phyloP scores from a whole-genome alignment of 2,113 vertebrate genomes.

The Argyrosomus japonicus region DNA sequence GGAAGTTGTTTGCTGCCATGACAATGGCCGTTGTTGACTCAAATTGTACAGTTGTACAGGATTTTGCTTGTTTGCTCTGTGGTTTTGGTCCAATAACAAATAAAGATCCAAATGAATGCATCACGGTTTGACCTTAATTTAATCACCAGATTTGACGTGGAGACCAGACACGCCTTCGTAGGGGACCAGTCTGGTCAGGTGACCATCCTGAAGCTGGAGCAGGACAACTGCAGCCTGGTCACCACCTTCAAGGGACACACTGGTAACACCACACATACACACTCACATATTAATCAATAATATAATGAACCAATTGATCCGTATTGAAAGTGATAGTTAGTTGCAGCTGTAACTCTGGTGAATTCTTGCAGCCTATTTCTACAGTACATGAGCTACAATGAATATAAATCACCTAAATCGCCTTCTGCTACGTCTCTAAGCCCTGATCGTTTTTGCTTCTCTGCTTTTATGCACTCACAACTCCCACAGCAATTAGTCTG shows the following conservation, averaged over 20 bases:
- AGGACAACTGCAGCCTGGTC: constrained; percentile 94
- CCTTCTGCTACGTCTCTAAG: background rate
- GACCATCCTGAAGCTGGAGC: constrained; percentile 97
- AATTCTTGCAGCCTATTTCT: background rate
- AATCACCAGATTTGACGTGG: constrained; percentile 92
- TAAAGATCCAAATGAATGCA: background rate
- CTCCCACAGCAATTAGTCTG: background rate
- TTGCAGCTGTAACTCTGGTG: background rate
- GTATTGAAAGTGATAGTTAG: background rate
- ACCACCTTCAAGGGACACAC: constrained; percentile 98
- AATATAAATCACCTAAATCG: background rate
- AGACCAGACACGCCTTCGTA: constrained; percentile 96
- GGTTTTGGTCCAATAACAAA: background rate
- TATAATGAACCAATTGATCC: constrained; percentile 2
- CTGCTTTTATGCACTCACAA: background rate
- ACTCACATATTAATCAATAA: background rate
- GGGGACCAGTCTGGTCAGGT: constrained; percentile 98
- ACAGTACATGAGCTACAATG: background rate
- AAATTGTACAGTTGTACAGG: background rate
- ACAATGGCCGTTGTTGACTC: background rate
- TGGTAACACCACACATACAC: constrained; percentile 81
- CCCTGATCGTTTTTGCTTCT: background rate
- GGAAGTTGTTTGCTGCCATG: background rate
- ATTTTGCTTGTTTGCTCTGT: background rate
- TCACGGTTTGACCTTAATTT: constrained; percentile 64